Percentiles rank a stretch among this genome's conserved stretches.
Evolutionary conservation across 2,888 invertebrate species (phyloP).

Genomic region (Elmis aenea): DNA sequence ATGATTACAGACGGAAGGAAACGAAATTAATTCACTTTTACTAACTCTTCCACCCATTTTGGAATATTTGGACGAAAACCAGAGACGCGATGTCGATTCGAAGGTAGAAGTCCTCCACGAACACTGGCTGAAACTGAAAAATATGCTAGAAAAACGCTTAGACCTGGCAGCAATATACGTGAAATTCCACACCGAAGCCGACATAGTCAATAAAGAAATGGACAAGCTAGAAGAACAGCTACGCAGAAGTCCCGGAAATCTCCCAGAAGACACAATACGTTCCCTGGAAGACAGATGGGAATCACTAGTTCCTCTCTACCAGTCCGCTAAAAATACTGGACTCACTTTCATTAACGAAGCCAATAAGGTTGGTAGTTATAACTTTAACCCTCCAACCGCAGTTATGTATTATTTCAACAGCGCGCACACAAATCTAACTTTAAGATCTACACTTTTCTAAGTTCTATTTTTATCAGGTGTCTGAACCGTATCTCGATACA

Average conservation of each 20-base stretch:
- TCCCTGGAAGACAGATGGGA: constrained; percentile 61
- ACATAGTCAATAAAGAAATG: constrained; percentile 60
- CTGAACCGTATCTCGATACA: constrained; percentile 65
- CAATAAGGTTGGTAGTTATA: constrained; percentile 47
- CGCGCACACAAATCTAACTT: neutral
- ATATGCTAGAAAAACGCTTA: constrained; percentile 58
- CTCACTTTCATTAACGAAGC: constrained; percentile 62
- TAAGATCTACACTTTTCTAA: constrained; percentile 1
- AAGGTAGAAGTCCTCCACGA: constrained; percentile 60
- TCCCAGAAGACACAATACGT: constrained; percentile 50
- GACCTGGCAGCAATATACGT: constrained; percentile 63
- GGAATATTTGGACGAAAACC: constrained; percentile 61
- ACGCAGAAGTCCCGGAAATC: constrained; percentile 45
- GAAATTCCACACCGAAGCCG: constrained; percentile 66
- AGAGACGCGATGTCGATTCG: constrained; percentile 56
- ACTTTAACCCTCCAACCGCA: constrained; percentile 11
- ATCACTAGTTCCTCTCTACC: constrained; percentile 57
- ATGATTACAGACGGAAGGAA: constrained; percentile 58
- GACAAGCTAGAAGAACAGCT: constrained; percentile 60
- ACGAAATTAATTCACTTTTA: constrained; percentile 61
- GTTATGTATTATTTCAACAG: too few relatives aligned
- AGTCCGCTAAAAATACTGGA: constrained; percentile 62
- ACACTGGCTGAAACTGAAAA: constrained; percentile 60
- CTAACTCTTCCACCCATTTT: constrained; percentile 59
- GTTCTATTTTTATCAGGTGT: constrained; percentile 49